Evolutionary conservation across 1,140 invertebrate genomes (phyloP).

Genomic region (Linepithema humile): DNA sequence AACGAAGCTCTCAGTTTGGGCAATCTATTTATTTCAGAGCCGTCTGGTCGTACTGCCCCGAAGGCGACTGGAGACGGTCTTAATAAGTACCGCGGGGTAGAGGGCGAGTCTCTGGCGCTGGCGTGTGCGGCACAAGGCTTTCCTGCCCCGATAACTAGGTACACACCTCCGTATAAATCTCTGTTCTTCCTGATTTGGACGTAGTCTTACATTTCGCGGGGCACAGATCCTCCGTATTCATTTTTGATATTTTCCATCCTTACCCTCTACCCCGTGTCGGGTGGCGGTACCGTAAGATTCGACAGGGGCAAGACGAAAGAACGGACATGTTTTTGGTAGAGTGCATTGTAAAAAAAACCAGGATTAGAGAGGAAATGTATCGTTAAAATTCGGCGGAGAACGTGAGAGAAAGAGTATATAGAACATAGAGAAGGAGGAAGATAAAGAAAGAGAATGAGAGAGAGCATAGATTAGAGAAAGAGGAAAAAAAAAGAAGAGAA

Average conservation of each 20-base stretch:
- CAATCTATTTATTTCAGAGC: conserved; percentile 84
- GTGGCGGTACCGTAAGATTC: conserved; percentile 69
- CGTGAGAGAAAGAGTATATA: conserved; percentile 5
- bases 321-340: not conserved
- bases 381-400: not conserved
- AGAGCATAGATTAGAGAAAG: conserved; percentile 18
- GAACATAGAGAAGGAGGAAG: conserved; percentile 7
- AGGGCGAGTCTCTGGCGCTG: conserved; percentile 82
- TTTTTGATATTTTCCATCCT: conserved; percentile 68
- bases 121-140: conserved; percentile 89
- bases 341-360: not conserved
- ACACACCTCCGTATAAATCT: conserved; percentile 70
- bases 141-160: conserved; percentile 84
- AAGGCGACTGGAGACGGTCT: conserved; percentile 84
- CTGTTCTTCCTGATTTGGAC: conserved; percentile 59
- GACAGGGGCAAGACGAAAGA: conserved; percentile 45
- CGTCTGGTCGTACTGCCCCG: conserved; percentile 87
- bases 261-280: conserved; percentile 76
- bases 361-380: not conserved
- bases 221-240: conserved; percentile 67
- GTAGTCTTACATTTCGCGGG: conserved; percentile 63
- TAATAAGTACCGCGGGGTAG: conserved; percentile 77
- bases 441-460: conserved; percentile 21
- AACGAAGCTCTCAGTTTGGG: conserved; percentile 54
- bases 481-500: no score